Conservation (phyloP, 2,888 invertebrate species). For the Mechanitis mazaeus region DNA sequence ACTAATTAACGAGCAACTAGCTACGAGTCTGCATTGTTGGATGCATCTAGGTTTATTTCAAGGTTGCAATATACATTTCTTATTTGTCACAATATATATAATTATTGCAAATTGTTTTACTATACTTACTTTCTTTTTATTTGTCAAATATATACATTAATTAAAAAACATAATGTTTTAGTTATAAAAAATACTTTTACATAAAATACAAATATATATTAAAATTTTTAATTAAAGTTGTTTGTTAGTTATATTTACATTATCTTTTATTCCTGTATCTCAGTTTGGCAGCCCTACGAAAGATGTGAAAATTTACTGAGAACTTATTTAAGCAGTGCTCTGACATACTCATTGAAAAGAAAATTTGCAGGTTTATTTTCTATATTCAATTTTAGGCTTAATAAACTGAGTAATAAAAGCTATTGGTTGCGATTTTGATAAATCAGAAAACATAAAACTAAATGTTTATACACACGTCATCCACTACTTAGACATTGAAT, state of each 20-base stretch:
- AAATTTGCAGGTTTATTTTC: constrained; percentile 26
- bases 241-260: no score
- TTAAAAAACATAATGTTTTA: no score
- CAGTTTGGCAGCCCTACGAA: constrained; percentile 14
- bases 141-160: no score
- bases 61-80: constrained; percentile 14
- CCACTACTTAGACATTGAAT: no score
- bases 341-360: constrained; percentile 25
- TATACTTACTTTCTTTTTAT: neutral
- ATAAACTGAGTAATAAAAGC: no score
- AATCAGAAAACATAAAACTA: no score
- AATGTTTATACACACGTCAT: no score
- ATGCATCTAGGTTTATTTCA: constrained; percentile 32
- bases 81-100: constrained; percentile 6
- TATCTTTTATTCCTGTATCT: neutral
- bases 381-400: neutral
- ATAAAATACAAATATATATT: no score
- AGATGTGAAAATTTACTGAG: constrained; percentile 37
- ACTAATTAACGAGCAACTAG: constrained; percentile 53
- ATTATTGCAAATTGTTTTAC: constrained; percentile 2
- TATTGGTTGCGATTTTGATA: no score
- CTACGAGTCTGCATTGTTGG: constrained; percentile 48
- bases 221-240: no score
- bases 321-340: constrained; percentile 28
- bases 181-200: no score